A percentile compares a stretch with the other conserved stretches of the same genome.
Conservation (phyloP, 2,113 vertebrate genomes). For the Grallaria varia region DNA sequence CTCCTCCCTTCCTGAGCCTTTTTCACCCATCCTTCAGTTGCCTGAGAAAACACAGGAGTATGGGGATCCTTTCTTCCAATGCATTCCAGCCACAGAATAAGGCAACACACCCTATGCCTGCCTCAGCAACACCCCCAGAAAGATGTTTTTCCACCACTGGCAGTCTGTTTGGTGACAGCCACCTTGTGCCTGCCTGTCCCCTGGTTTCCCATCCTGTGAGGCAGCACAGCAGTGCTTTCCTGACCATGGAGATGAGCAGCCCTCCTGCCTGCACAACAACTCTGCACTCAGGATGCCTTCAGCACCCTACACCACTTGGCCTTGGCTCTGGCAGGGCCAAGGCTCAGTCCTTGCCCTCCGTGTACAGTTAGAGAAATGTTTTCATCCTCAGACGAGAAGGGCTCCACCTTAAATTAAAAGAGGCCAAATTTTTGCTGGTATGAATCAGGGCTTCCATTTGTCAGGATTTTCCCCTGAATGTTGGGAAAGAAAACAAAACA, state of each 20-base stretch:
- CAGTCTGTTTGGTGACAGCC: not conserved
- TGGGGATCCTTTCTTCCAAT: not conserved
- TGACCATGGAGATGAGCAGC: not conserved
- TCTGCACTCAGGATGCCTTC: accelerated
- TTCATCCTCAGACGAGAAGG: constrained; percentile 6
- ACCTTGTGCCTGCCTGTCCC: not conserved
- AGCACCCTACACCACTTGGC: not conserved
- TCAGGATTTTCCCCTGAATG: constrained; percentile 60
- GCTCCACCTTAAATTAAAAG: constrained; percentile 59
- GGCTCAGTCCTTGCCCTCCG: not conserved
- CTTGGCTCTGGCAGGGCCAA: not conserved
- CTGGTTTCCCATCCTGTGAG: not conserved
- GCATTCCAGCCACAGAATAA: not conserved
- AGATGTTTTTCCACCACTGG: not conserved
- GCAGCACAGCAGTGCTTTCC: not conserved
- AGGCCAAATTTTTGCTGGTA: constrained; percentile 53
- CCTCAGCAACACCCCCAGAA: not conserved
- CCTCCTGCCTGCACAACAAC: not conserved
- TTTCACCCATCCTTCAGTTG: not conserved
- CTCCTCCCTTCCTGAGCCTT: not conserved
- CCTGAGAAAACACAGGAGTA: not conserved
- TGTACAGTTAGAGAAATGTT: not conserved
- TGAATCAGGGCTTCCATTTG: constrained; percentile 64
- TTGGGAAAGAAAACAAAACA: constrained; percentile 25
- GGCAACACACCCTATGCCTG: not conserved